These are phyloP conservation scores for Ceraclea dissimilis DNA, from an alignment of 2,888 invertebrate species.

Conservation along the genomic window DNA sequence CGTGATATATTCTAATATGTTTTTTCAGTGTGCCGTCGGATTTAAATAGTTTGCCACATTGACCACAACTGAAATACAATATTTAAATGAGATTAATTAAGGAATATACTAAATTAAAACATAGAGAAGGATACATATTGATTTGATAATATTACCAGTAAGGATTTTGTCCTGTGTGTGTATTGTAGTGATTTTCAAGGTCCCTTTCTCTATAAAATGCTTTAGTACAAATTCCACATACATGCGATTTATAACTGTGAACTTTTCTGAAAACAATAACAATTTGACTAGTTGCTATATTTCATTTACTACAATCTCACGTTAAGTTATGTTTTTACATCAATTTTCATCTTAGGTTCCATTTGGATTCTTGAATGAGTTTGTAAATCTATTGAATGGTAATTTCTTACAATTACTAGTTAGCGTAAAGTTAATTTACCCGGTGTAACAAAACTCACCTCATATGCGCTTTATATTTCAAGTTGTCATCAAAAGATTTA, in stretches of 20 bases:
- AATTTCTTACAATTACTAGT: too few relatives aligned
- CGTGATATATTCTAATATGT: conserved; percentile 15
- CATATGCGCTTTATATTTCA: conserved; percentile 15
- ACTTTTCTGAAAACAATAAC: conserved; percentile 13
- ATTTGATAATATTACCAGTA: background rate
- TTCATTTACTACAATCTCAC: too few relatives aligned
- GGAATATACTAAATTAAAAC: too few relatives aligned
- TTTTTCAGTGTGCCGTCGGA: conserved; percentile 16
- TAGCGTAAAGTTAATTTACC: too few relatives aligned
- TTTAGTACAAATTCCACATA: conserved; percentile 14
- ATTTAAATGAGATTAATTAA: too few relatives aligned
- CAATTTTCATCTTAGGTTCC: too few relatives aligned
- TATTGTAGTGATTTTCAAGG: conserved; percentile 18
- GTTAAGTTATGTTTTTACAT: too few relatives aligned
- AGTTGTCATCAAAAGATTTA: conserved; percentile 8
- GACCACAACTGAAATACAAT: conserved; percentile 17
- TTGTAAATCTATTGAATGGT: too few relatives aligned
- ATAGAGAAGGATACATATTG: too few relatives aligned
- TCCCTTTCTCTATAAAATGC: conserved; percentile 10
- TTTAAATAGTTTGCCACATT: conserved; percentile 20
- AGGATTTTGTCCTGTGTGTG: conserved; percentile 14
- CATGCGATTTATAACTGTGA: conserved; percentile 14
- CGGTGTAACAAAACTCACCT: conserved; percentile 12
- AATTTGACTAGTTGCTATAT: too few relatives aligned
- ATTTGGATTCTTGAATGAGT: too few relatives aligned